phyloP scores from a whole-genome alignment of 1,140 invertebrate genomes.

The Brevipalpus yothersi region DNA sequence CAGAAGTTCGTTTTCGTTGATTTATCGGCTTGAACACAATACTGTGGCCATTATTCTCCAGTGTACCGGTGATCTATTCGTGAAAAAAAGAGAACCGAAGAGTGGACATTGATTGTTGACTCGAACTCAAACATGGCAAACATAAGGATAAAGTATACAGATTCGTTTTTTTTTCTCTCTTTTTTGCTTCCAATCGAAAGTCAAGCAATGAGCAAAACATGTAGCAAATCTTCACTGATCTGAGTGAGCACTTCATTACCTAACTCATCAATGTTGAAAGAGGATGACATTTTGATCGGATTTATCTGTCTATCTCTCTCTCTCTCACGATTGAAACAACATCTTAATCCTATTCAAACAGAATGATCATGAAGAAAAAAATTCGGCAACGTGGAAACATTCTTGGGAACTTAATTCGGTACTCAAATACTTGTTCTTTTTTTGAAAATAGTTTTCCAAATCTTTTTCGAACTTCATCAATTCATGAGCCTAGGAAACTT shows the following conservation, averaged over 20 bases:
- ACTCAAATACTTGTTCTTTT: too few relatives aligned
- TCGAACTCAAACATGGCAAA: not conserved
- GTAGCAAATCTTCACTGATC: not conserved
- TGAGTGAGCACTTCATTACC: not conserved
- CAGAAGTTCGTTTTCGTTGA: constrained; percentile 13
- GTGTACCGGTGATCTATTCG: constrained; percentile 46
- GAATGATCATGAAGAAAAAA: too few relatives aligned
- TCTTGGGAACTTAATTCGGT: too few relatives aligned
- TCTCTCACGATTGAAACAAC: too few relatives aligned
- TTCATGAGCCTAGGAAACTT: too few relatives aligned
- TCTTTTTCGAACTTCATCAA: too few relatives aligned
- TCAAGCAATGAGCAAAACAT: not conserved
- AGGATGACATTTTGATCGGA: too few relatives aligned
- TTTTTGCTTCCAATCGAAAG: not conserved
- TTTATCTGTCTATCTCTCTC: too few relatives aligned
- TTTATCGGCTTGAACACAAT: constrained; percentile 38
- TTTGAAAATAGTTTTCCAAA: too few relatives aligned
- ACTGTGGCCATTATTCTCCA: constrained; percentile 77
- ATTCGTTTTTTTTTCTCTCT: not conserved
- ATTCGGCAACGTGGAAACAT: too few relatives aligned
- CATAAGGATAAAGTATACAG: constrained; percentile 7
- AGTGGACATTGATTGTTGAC: not conserved
- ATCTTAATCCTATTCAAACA: too few relatives aligned
- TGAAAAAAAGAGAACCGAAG: not conserved
- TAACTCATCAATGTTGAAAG: too few relatives aligned